Evolutionary conservation across 2,888 invertebrate genomes (phyloP).

Genomic region (Chesias legatella): DNA sequence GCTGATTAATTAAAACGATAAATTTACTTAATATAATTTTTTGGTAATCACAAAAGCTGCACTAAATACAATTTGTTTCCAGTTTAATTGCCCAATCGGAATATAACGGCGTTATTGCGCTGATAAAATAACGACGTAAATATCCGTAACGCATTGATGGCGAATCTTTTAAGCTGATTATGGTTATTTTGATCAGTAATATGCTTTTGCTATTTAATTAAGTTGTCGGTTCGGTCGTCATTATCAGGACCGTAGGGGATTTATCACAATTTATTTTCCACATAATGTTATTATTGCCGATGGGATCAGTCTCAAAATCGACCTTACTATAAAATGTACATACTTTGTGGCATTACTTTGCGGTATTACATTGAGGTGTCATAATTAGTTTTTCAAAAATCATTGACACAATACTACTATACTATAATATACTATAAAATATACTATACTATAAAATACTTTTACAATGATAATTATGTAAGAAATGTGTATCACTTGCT

Average conservation of each 20-base stretch:
- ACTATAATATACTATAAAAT: too few species aligned
- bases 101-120: constrained; percentile 14
- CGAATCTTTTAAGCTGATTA: constrained; percentile 27
- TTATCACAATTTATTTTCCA: constrained; percentile 10
- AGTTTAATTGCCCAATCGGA: constrained; percentile 12
- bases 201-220: constrained; percentile 12
- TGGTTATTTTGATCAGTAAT: constrained; percentile 12
- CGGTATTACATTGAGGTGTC: too few species aligned
- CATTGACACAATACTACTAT: too few species aligned
- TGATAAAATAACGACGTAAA: constrained; percentile 23
- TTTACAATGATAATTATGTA: too few species aligned
- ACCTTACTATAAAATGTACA: too few species aligned
- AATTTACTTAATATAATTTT: constrained; percentile 10
- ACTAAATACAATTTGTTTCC: constrained; percentile 16
- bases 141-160: constrained; percentile 20
- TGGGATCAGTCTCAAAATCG: too few species aligned
- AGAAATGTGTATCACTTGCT: too few species aligned
- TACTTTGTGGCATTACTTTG: too few species aligned
- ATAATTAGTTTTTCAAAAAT: too few species aligned
- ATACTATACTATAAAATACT: too few species aligned
- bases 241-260: background rate
- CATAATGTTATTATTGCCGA: too few species aligned
- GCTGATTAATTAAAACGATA: constrained; percentile 1
- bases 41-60: constrained; percentile 5
- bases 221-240: constrained; percentile 6